These are phyloP conservation scores for Yponomeuta evonymella DNA, from an alignment of 2,888 invertebrate species.

Conservation along the genomic window DNA sequence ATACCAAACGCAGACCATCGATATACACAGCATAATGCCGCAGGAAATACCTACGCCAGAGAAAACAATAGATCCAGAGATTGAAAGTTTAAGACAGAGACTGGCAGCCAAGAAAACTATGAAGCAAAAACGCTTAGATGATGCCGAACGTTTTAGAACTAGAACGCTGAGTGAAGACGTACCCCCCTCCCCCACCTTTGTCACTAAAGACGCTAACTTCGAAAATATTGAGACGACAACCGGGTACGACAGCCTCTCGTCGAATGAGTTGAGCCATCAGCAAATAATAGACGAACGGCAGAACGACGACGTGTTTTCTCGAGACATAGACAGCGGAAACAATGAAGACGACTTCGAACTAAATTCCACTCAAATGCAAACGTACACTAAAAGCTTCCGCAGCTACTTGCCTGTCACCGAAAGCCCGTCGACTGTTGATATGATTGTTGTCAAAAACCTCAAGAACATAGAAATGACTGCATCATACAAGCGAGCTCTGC, in stretches of 20 bases:
- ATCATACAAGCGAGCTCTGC: constrained; percentile 44
- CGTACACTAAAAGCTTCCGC: constrained; percentile 73
- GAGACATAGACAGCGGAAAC: constrained; percentile 78
- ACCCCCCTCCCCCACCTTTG: constrained; percentile 68
- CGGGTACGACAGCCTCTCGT: constrained; percentile 65
- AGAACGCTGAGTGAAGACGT: constrained; percentile 78
- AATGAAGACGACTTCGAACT: constrained; percentile 84
- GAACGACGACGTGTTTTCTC: constrained; percentile 39
- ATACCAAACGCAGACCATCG: constrained; percentile 81
- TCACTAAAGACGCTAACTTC: constrained; percentile 61
- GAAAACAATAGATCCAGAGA: constrained; percentile 45
- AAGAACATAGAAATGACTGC: constrained; percentile 67
- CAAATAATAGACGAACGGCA: constrained; percentile 44
- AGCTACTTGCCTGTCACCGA: constrained; percentile 68
- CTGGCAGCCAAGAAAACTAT: constrained; percentile 65
- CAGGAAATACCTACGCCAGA: constrained; percentile 30
- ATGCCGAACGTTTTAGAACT: constrained; percentile 84
- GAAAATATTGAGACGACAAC: constrained; percentile 68
- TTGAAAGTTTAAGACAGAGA: constrained; percentile 56
- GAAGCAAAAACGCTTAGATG: constrained; percentile 78
- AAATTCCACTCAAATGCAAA: constrained; percentile 76
- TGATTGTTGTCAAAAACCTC: constrained; percentile 64
- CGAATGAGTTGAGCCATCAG: constrained; percentile 61
- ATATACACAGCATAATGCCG: constrained; percentile 48
- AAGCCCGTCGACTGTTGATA: constrained; percentile 61